phyloP scores from a whole-genome alignment of 2,888 invertebrate species.

The Ornithoptera alexandrae region DNA sequence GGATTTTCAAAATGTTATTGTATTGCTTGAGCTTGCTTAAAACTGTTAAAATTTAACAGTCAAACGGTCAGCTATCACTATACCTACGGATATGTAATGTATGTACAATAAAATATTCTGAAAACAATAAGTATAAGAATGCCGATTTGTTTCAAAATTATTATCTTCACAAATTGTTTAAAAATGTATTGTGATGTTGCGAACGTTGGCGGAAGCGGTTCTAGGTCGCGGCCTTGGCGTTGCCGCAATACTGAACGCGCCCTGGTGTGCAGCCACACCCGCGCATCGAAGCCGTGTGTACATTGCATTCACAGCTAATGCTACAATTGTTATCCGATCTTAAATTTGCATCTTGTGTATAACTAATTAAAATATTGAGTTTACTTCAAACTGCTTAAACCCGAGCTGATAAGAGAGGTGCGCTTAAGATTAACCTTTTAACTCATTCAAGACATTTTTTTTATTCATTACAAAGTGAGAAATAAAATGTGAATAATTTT shows the following conservation, averaged over 20 bases:
- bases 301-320: conserved; percentile 4
- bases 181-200: conserved; percentile 22
- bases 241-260: conserved; percentile 41
- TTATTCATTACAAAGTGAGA: no score
- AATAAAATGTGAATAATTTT: no score
- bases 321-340: conserved; percentile 10
- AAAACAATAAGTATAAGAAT: not conserved
- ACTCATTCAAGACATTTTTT: no score
- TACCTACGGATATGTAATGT: no score
- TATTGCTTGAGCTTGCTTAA: no score
- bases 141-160: not conserved
- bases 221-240: conserved; percentile 68
- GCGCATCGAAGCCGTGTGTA: conserved; percentile 31
- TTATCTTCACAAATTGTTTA: not conserved
- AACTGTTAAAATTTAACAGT: no score
- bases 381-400: no score
- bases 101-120: not conserved
- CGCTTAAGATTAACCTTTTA: no score
- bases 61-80: no score
- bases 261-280: conserved; percentile 38
- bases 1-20: not conserved
- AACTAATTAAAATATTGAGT: no score
- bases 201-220: conserved; percentile 55
- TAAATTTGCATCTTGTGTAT: not conserved
- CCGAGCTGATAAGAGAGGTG: no score